Conservation (phyloP, 2,888 invertebrate genomes). For the Nowickia ferox region DNA sequence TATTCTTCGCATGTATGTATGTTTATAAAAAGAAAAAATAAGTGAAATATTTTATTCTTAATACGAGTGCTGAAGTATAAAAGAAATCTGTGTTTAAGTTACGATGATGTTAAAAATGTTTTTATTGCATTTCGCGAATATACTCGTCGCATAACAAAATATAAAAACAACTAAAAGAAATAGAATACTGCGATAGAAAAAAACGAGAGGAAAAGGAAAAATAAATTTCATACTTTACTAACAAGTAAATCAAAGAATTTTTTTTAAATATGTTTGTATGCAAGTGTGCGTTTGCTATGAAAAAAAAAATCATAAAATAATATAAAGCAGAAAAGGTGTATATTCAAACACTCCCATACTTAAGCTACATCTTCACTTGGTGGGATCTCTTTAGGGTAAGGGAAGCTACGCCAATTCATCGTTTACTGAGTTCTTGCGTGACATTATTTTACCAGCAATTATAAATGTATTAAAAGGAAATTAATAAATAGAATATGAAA, state of each 20-base stretch:
- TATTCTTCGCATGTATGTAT: not conserved
- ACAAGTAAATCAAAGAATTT: constrained; percentile 69
- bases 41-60: constrained; percentile 53
- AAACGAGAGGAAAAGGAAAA: constrained; percentile 26
- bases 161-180: constrained; percentile 49
- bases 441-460: not conserved
- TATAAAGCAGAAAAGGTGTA: constrained; percentile 72
- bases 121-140: constrained; percentile 82
- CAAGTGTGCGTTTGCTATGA: constrained; percentile 50
- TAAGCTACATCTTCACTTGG: not conserved
- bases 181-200: constrained; percentile 35
- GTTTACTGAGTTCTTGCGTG: not conserved
- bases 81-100: constrained; percentile 72
- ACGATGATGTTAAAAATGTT: constrained; percentile 79
- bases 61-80: constrained; percentile 61
- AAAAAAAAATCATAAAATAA: constrained; percentile 78
- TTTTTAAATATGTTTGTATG: not conserved
- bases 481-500: too few relatives aligned
- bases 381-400: not conserved
- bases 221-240: constrained; percentile 68
- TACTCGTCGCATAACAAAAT: constrained; percentile 68
- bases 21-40: constrained; percentile 19
- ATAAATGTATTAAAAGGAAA: not conserved
- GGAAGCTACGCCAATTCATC: constrained; percentile 18
- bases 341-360: constrained; percentile 54